Evolutionary conservation across 2,888 invertebrate genomes (phyloP), one percentile per base, ranked within the genome.

Genomic region (Drosophila parthenogenetica): DNA sequence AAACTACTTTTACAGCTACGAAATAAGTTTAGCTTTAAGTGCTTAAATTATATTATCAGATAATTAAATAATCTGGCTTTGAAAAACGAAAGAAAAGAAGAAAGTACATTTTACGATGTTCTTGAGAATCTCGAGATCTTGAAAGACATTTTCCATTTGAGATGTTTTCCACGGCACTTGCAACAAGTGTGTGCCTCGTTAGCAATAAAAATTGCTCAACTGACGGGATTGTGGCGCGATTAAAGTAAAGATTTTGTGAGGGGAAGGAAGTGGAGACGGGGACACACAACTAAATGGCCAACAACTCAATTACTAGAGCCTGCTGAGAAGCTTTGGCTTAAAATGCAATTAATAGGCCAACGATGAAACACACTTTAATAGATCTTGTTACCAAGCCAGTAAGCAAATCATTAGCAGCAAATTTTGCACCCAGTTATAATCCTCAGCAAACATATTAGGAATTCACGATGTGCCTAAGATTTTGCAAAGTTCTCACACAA

Each of bases 381-480:
- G 35, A 42, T 71, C 58, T 54, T 50, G 89, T 88, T 88, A 77
- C 89, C 73, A 86, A 77, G 72, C 53, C 70, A 66, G 76, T 70
- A 79, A 71, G 87, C 79, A 81, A 89, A 89, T 89, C 87, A 87
- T 83, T 87, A 69, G 74, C 69, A 55, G 62, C 63, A 61, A 84
- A 63, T 66, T 84, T 87, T 70, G 74, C 85, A 78, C 78, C 78
- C 80, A 71, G 84, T 81, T 83, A 62, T 76, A 83, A 89, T 87
- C 87, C 86, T 43, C 57, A 43, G 48, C 48, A 39, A 29, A 45
- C 29, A 29, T 40, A 13, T 49, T 35, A 35, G 49, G 58, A 61
- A 48, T 49, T 43, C 22, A 49, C 55, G 29, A 13, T 42, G 22
- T 19, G 54, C 29, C 65, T 77, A 64, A 50, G 69, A 69, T 73